Conservation (phyloP, 1,140 invertebrate species). For the Lamellibrachia luymesi region DNA sequence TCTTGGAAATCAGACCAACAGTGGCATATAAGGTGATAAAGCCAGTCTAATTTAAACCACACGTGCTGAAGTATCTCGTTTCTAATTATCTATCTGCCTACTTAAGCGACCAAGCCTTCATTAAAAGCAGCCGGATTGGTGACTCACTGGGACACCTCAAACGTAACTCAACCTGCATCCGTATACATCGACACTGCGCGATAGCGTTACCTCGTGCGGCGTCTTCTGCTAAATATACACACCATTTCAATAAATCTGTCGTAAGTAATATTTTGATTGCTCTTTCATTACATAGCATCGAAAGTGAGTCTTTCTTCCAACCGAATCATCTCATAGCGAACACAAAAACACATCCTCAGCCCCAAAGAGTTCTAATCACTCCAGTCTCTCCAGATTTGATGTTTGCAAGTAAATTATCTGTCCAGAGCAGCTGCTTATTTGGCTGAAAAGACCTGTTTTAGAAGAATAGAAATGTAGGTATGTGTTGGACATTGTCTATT, state of each 20-base stretch:
- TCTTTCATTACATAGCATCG: background rate
- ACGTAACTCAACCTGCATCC: background rate
- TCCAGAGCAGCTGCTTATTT: background rate
- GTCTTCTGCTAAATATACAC: constrained; percentile 5
- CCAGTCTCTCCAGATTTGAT: background rate
- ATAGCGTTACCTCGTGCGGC: background rate
- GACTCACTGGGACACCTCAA: background rate
- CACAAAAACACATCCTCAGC: background rate
- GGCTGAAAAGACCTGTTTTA: background rate
- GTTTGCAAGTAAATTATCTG: background rate
- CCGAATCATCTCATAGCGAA: background rate
- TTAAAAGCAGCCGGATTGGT: background rate
- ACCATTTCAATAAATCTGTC: constrained; percentile 5
- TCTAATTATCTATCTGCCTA: constrained; percentile 2
- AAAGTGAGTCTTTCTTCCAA: background rate
- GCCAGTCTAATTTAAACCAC: background rate
- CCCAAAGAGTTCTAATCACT: background rate
- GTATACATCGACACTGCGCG: background rate
- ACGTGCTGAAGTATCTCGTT: background rate
- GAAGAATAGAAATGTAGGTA: background rate
- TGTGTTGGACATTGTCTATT: background rate
- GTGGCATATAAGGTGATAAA: background rate
- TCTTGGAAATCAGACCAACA: background rate
- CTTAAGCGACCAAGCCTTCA: background rate
- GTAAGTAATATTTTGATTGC: constrained; percentile 1